Base-by-base conservation (phyloP, 1,140 invertebrate genomes). In the Streblospio benedicti region DNA sequence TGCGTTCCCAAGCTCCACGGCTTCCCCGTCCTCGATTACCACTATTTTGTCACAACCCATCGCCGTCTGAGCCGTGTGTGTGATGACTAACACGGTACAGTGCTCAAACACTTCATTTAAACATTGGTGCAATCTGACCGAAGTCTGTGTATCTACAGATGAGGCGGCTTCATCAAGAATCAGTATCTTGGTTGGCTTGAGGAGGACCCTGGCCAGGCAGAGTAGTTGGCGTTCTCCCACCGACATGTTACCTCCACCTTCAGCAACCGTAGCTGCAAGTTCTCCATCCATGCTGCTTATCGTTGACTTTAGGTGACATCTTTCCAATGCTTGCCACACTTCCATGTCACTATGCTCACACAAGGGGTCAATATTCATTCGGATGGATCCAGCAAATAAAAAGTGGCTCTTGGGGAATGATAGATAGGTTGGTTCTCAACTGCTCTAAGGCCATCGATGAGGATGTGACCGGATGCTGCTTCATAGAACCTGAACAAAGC, bases 141-240 rank as follows among this genome's bases (percentile, higher is more conserved):
- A 81, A 9, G 80, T 82, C 52, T 75, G 67, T 33, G 72, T 51
- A 62, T 80, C 79, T 3, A 87, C 84, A 60, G 86, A 67, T 18
- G 79, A 80, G 9, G 79, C 81, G 1, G 80, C 79, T 67, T 80
- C 80, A 67, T 80, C 79, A 25, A 80, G 49, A 33, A 79, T 50
- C 9, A 73, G 41, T 30, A 73, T 71, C 78, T 86, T 85, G 72
- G 87, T 76, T 49, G 79, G 73, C 51, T 80, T 69, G 4, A 98
- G 80, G 30, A 94, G 75, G 49, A 90, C 92, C 71, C 91, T 81
- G 0, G 86, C 88, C 53, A 94, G 80, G 71, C 91, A 97, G 43
- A 95, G 78, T 51, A 95, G 77, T 77, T 96, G 94, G 64, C 84
- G 85, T 75, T 93, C 90, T 3, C 91, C 93, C 54, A 85, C 84